Percentiles rank a stretch among this genome's conserved stretches.
Conservation (phyloP, 2,888 invertebrate species). For the Alsophila aescularia region DNA sequence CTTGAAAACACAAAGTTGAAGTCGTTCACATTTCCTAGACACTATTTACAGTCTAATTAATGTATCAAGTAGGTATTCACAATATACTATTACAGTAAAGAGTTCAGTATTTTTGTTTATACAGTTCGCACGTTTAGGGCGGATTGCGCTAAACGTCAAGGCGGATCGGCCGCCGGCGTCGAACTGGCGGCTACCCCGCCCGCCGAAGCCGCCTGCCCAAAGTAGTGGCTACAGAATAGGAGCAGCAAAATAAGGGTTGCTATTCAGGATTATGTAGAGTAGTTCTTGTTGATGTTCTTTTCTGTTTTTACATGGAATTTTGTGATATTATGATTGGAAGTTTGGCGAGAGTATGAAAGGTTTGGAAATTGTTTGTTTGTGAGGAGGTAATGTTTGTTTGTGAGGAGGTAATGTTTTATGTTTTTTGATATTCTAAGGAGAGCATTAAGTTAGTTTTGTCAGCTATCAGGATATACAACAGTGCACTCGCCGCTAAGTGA, state of each 20-base stretch:
- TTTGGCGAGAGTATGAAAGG: too few relatives aligned
- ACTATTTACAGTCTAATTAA: background rate
- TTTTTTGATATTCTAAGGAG: too few relatives aligned
- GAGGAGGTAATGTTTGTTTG: too few relatives aligned
- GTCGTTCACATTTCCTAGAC: background rate
- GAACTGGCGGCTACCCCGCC: slow-evolving; percentile 50
- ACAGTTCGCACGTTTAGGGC: slow-evolving; percentile 25
- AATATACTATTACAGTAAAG: background rate
- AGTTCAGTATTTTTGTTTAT: slow-evolving; percentile 3
- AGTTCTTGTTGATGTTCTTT: background rate
- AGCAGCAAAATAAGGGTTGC: slow-evolving; percentile 7
- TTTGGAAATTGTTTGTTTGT: too few relatives aligned
- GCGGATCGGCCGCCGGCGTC: slow-evolving; percentile 49
- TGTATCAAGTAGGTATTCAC: background rate
- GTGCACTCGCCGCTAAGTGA: too few relatives aligned
- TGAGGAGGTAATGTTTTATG: too few relatives aligned
- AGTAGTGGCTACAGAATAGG: slow-evolving; percentile 32
- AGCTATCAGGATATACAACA: too few relatives aligned
- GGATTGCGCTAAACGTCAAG: slow-evolving; percentile 38
- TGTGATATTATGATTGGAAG: background rate
- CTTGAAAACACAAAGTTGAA: background rate
- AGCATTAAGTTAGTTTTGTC: too few relatives aligned
- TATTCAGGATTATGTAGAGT: slow-evolving; percentile 7
- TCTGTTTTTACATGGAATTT: background rate
- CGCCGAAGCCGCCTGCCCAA: slow-evolving; percentile 22